These are phyloP conservation scores for Chromis chromis DNA, from an alignment of 2,797 vertebrate species.

Conservation along the genomic window DNA sequence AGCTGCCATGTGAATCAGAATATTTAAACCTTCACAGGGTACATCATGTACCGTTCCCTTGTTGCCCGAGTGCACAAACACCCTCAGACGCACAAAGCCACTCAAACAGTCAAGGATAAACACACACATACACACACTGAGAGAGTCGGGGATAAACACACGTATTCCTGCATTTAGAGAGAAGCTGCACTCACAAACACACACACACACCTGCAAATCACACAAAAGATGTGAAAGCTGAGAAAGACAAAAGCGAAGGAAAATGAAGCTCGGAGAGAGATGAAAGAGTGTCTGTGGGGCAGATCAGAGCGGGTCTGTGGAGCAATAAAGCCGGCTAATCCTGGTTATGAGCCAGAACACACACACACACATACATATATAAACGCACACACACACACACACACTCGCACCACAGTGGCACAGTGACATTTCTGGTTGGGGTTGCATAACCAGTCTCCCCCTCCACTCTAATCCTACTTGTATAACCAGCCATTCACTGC, in stretches of 20 bases:
- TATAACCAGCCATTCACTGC: constrained; percentile 82
- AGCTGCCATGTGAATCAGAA: constrained; percentile 52
- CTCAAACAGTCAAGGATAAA: constrained; percentile 3
- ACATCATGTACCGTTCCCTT: constrained; percentile 60
- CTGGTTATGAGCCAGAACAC: constrained; percentile 71
- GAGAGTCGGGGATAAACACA: constrained; percentile 12
- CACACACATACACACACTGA: constrained; percentile 1
- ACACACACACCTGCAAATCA: constrained; percentile 23
- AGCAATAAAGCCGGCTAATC: constrained; percentile 72
- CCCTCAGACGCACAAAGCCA: constrained; percentile 9
- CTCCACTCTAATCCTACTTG: constrained; percentile 82
- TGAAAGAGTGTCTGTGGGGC: constrained; percentile 46
- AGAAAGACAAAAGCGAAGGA: not conserved
- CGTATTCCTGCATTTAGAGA: constrained; percentile 1
- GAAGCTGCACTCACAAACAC: not conserved
- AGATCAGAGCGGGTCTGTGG: constrained; percentile 61
- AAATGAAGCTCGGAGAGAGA: constrained; percentile 5
- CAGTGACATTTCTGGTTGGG: constrained; percentile 81
- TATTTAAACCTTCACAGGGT: constrained; percentile 59
- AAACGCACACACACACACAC: constrained; percentile 34
- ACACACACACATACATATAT: constrained; percentile 32
- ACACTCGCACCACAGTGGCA: constrained; percentile 58
- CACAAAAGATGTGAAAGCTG: not conserved
- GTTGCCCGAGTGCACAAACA: constrained; percentile 25
- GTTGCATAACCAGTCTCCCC: constrained; percentile 81